These are phyloP conservation scores for Porites australiensis DNA, from an alignment of 64 coral and sea anemone species.

Conservation along the genomic window DNA sequence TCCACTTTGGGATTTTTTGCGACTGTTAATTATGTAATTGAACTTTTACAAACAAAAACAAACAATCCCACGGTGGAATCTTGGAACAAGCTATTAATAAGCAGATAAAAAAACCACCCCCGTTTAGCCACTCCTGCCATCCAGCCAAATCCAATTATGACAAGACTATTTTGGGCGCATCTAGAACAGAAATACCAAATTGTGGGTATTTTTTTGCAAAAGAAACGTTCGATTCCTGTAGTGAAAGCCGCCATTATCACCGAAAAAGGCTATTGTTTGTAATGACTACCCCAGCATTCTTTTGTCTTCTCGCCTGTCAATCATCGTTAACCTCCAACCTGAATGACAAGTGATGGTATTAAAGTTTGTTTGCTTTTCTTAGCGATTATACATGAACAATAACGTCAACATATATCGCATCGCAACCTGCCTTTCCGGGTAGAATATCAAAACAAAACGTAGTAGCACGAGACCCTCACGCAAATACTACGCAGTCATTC, in stretches of 20 bases:
- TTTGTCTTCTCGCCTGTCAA: background rate
- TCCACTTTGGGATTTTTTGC: background rate
- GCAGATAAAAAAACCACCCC: background rate
- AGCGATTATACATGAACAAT: conserved; percentile 14
- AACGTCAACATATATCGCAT: conserved; percentile 26
- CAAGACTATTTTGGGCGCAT: background rate
- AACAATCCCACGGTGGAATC: background rate
- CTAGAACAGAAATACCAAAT: background rate
- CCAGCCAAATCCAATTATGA: background rate
- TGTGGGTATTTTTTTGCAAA: background rate
- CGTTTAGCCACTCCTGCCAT: background rate
- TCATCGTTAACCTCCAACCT: background rate
- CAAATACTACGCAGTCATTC: conserved; percentile 12
- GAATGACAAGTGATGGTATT: conserved; percentile 45
- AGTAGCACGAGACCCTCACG: conserved; percentile 30
- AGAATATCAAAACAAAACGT: conserved; percentile 53
- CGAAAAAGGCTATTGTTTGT: background rate
- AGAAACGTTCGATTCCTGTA: background rate
- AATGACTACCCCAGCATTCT: background rate
- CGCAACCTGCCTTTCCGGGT: conserved; percentile 37
- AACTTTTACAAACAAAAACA: background rate
- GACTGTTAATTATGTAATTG: background rate
- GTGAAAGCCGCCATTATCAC: background rate
- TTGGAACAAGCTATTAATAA: background rate
- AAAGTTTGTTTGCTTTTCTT: conserved; percentile 19